Percentiles rank a stretch among this genome's conserved stretches.
phyloP scores from a whole-genome alignment of 1,140 invertebrate species.

The Aphelenchoides avenae region DNA sequence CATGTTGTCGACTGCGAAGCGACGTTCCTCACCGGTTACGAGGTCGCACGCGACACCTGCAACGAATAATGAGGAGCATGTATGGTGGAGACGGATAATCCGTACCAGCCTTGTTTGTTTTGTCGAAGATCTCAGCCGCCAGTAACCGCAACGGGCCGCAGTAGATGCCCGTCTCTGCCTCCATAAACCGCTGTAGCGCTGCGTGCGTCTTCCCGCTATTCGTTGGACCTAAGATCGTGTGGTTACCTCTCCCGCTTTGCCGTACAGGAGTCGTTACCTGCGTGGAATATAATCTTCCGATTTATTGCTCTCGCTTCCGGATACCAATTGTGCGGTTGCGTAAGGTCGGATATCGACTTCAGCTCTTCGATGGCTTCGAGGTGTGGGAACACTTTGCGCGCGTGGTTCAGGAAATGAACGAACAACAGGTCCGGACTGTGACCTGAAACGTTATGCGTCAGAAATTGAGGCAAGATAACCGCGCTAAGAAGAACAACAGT shows the following conservation, averaged over 20 bases:
- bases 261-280: no score
- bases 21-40: constrained; percentile 90
- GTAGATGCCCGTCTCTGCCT: constrained; percentile 85
- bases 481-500: constrained; percentile 7
- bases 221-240: constrained; percentile 86
- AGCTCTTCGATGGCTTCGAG: constrained; percentile 94
- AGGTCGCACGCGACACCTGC: constrained; percentile 71
- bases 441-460: no score
- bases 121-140: constrained; percentile 87
- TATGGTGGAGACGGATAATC: not conserved
- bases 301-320: constrained; percentile 74
- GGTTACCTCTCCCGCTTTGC: no score
- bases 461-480: no score
- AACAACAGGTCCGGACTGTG: constrained; percentile 75
- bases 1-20: constrained; percentile 69
- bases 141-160: constrained; percentile 94
- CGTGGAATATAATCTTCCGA: constrained; percentile 92
- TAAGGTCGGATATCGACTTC: constrained; percentile 87
- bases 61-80: constrained; percentile 7
- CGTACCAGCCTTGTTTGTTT: constrained; percentile 70
- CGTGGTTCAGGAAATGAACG: constrained; percentile 86
- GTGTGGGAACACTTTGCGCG: constrained; percentile 88
- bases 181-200: constrained; percentile 81
- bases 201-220: constrained; percentile 99
- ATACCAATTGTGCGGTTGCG: constrained; percentile 86